Evolutionary conservation across 2,888 invertebrate species (phyloP).

Genomic region (Drosophila cracens): DNA sequence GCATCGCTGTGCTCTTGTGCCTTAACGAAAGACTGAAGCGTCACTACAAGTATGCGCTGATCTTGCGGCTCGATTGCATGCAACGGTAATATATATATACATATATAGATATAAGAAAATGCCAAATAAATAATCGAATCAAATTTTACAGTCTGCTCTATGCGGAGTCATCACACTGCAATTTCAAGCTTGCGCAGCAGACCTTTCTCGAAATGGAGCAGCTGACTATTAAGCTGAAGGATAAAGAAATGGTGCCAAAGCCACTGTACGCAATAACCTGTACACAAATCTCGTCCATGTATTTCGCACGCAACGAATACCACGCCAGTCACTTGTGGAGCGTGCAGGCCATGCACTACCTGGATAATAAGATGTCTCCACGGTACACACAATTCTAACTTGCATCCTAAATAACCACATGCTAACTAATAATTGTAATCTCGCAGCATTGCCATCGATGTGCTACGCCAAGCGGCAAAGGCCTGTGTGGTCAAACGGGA

Average conservation of each 20-base stretch:
- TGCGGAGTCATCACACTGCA: constrained; percentile 93
- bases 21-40: constrained; percentile 89
- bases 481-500: constrained; percentile 95
- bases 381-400: constrained; percentile 84
- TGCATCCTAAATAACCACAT: neutral
- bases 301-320: constrained; percentile 94
- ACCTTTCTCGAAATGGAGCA: constrained; percentile 88
- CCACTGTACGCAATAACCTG: constrained; percentile 89
- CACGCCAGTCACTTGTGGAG: constrained; percentile 92
- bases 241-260: constrained; percentile 78
- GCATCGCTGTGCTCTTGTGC: constrained; percentile 89
- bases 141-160: constrained; percentile 89
- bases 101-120: neutral
- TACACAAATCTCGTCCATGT: constrained; percentile 92
- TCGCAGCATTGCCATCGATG: constrained; percentile 90
- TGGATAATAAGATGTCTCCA: constrained; percentile 88
- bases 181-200: constrained; percentile 90
- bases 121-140: neutral
- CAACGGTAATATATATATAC: constrained; percentile 88
- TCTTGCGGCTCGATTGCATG: constrained; percentile 92
- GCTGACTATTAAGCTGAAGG: constrained; percentile 86
- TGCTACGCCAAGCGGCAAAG: constrained; percentile 94
- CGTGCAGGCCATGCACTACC: constrained; percentile 89
- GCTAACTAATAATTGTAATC: neutral
- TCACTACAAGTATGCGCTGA: constrained; percentile 87